These are phyloP conservation scores for Thalpophila matura DNA, from an alignment of 2,888 invertebrate genomes.

Conservation along the genomic window DNA sequence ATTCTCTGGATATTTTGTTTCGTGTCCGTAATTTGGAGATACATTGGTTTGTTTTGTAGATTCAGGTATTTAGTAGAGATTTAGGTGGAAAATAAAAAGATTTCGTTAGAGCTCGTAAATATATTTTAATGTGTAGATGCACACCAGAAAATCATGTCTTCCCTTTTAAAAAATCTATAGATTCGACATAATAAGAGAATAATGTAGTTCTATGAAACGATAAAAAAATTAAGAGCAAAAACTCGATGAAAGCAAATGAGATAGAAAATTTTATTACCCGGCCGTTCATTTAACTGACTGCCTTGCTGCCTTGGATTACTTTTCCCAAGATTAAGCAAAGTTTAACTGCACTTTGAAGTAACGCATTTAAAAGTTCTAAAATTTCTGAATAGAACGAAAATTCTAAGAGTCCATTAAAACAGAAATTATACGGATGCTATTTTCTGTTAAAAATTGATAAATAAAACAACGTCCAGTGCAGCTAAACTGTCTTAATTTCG, in stretches of 20 bases:
- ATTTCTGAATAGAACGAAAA: constrained; percentile 7
- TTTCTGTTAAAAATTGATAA: constrained; percentile 1
- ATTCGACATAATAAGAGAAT: no score
- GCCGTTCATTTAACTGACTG: constrained; percentile 2
- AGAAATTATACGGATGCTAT: constrained; percentile 7
- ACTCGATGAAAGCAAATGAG: not conserved
- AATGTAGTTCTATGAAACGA: no score
- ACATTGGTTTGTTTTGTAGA: constrained; percentile 30
- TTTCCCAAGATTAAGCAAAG: constrained; percentile 5
- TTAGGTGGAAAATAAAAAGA: not conserved
- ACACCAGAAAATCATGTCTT: no score
- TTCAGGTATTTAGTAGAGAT: not conserved
- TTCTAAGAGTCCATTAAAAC: not conserved
- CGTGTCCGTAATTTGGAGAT: constrained; percentile 35
- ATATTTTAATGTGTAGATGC: no score
- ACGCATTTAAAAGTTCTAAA: not conserved
- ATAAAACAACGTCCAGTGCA: not conserved
- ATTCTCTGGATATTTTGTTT: constrained; percentile 53
- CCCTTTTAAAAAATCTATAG: no score
- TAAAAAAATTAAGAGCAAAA: not conserved
- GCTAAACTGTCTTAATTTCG: no score
- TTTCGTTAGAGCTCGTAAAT: not conserved
- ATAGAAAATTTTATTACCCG: not conserved
- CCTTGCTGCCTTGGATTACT: constrained; percentile 15
- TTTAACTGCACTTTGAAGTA: constrained; percentile 21